Evolutionary conservation across 23 tunicate species (phyloP).

Genomic region (Diplosoma virens): DNA sequence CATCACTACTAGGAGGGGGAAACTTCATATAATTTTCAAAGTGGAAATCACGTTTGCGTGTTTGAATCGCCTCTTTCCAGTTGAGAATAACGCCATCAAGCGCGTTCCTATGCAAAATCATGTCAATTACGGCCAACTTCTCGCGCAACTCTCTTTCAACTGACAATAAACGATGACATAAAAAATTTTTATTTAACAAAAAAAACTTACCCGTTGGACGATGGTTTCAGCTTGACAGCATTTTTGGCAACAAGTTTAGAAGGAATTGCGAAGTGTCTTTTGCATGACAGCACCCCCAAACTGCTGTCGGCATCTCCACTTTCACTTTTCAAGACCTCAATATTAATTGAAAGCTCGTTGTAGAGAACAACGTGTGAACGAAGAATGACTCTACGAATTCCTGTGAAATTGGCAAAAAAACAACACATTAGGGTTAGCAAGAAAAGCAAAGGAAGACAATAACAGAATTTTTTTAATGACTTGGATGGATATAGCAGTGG

Average conservation of each 20-base stretch:
- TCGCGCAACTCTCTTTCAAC: too few species aligned
- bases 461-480: too few species aligned
- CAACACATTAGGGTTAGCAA: too few species aligned
- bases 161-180: too few species aligned
- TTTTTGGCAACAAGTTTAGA: conserved; percentile 12
- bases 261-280: conserved; percentile 17
- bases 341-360: conserved; percentile 32
- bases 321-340: conserved; percentile 5
- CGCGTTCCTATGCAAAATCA: too few species aligned
- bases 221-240: neutral
- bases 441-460: too few species aligned
- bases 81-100: conserved; percentile 8
- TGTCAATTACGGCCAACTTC: too few species aligned
- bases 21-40: conserved; percentile 4
- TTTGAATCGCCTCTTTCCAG: conserved; percentile 34
- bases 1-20: neutral
- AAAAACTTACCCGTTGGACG: neutral
- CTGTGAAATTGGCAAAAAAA: too few species aligned
- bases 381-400: conserved; percentile 47
- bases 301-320: neutral
- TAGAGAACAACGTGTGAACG: conserved; percentile 51
- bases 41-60: conserved; percentile 8
- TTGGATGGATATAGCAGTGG: too few species aligned
- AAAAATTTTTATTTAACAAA: neutral
- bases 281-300: neutral